These are phyloP conservation scores for Thunnus thynnus DNA, from an alignment of 2,113 vertebrate species.

Conservation along the genomic window DNA sequence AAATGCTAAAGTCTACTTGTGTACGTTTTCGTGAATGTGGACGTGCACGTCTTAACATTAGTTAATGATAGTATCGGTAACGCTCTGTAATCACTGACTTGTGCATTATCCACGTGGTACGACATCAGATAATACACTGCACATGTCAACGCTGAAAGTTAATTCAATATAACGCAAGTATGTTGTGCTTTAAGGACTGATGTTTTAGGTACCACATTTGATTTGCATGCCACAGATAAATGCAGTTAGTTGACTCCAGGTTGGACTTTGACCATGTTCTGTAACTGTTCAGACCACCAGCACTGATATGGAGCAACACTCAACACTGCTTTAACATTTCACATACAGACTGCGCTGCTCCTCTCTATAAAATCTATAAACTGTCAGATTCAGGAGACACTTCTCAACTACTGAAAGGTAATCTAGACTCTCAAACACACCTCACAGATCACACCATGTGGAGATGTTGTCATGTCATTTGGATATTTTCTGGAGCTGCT, in stretches of 20 bases:
- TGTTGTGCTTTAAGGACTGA: background rate
- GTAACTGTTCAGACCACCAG: background rate
- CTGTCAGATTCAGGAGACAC: background rate
- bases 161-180: slow-evolving; percentile 20
- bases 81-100: background rate
- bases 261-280: slow-evolving; percentile 61
- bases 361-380: background rate
- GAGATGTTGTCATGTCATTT: no score
- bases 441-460: background rate
- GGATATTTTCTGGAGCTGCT: background rate
- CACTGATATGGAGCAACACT: background rate
- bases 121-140: background rate
- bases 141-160: background rate
- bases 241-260: background rate
- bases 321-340: background rate
- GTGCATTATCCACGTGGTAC: no score
- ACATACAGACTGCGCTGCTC: background rate
- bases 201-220: background rate
- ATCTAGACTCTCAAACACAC: background rate
- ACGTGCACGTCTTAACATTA: background rate
- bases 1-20: background rate
- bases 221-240: background rate
- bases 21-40: background rate
- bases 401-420: background rate
- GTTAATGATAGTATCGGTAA: background rate